Evolutionary conservation across 2,888 invertebrate species (phyloP).

Genomic region (Sinodicranocentrus sp.): DNA sequence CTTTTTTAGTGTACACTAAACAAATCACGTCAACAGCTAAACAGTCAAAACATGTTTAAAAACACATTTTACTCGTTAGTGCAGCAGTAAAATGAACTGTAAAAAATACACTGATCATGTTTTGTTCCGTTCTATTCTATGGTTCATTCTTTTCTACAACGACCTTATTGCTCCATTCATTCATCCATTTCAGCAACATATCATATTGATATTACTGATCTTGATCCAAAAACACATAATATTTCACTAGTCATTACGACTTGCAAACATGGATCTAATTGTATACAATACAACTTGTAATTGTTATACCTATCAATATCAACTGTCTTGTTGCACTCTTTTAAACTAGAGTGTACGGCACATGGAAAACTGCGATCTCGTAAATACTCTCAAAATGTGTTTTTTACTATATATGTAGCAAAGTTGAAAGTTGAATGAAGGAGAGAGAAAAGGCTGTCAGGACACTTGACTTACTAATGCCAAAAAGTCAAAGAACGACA

Average conservation of each 20-base stretch:
- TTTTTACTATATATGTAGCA: background rate
- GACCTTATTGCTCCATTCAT: background rate
- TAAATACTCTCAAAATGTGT: background rate
- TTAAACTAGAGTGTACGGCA: background rate
- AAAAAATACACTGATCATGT: background rate
- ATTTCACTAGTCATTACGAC: slow-evolving; percentile 11
- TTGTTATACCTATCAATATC: no score
- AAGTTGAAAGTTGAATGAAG: slow-evolving; percentile 24
- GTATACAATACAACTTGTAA: slow-evolving; percentile 2
- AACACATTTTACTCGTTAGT: slow-evolving; percentile 33
- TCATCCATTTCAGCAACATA: background rate
- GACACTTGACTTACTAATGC: slow-evolving; percentile 31
- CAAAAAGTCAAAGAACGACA: slow-evolving; percentile 44
- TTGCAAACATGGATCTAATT: slow-evolving; percentile 1
- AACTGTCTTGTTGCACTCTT: background rate
- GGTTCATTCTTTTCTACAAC: background rate
- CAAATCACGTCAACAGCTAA: slow-evolving; percentile 22
- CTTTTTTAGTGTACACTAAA: background rate
- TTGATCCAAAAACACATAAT: slow-evolving; percentile 15
- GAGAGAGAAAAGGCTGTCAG: slow-evolving; percentile 24
- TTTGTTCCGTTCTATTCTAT: slow-evolving; percentile 10
- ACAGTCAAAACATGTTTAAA: slow-evolving; percentile 51
- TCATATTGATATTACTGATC: background rate
- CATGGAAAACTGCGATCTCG: background rate
- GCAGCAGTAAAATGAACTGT: slow-evolving; percentile 20